Evolutionary conservation across 2,888 invertebrate species (phyloP), one percentile per base, ranked within the genome.

Genomic region (Brachylomia viminalis): DNA sequence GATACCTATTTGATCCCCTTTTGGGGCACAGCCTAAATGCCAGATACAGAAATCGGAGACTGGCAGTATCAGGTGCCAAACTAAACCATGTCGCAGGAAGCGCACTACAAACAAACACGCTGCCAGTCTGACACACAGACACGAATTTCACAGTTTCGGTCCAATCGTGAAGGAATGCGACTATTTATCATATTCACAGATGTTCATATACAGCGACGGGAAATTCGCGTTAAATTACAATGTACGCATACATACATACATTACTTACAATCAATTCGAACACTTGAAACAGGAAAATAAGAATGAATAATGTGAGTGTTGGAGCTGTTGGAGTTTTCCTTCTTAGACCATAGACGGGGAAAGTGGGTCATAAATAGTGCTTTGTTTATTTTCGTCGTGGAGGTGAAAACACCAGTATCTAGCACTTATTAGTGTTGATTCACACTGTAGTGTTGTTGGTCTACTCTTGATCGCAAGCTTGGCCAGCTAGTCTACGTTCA

Each of bases 81-180:
- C 75, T 65, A 70, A 81, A 86, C 79, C 85, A 83, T 81, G 74
- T 49, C 79, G 75, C 79, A 82, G 83, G 84, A 88, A 86, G 75
- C 83, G 69, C 67, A 54, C 47, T 52, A 61, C 78, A 58, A 71
- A 69, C 78, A 78, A 73, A 71, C 78, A 78, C 65, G 52, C 38
- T 83, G n/a, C 4, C 52, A 52, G 52, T 52, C 67, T 67, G 86
- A 87, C 87, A 88, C 80, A 88, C 77, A 80, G 80, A 87, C 86
- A 84, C 81, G 52, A 80, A 88, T 87, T 81, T 78, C 74, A 79
- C 61, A 69, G 64, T 83, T 83, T 85, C 71, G 78, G 70, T 45
- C 27, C 68, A 42, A 33, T 49, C 85, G 85, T 82, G 82, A 30
- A 23, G 84, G 85, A 68, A 84, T 84, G 78, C 56, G 49, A 10